Base-by-base conservation (phyloP, 2,888 invertebrate genomes). In the Latheticus oryzae region DNA sequence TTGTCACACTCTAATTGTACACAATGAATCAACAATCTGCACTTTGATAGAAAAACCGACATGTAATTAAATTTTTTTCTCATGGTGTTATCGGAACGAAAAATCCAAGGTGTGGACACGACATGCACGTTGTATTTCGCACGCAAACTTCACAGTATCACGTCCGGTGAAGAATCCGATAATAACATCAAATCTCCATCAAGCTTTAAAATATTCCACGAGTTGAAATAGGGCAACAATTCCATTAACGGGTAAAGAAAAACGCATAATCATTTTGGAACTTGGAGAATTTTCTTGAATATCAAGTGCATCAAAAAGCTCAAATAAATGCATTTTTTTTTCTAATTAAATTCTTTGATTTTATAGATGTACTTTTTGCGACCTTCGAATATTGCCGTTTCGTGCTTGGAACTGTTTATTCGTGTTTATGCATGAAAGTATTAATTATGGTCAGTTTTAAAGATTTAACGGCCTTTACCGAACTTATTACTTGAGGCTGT, bases 91-190 rank as follows among this genome's bases (percentile, higher is more conserved):
- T 50, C 50, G 7, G 33, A 43, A 26, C 8, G 21, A 23, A 35
- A 33, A 35, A 48, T 48, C 48, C 38, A 38, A 50, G 28, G 50
- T 50, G 38, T 50, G 50, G 37, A 50, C 50, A 50, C 28, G 50
- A 50, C 50, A 38, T 38, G 50, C 50, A 38, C 50, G 13, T 28
- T 24, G 12, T n/a, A n/a, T n/a, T 28, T 11, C 17, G 37, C 50
- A 50, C 50, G 50, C 50, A 30, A 50, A n/a, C 9, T 30, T 35
- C 21, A 21, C 19, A 8, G 5, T 33, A 7, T 28, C 7, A 16
- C 16, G 26, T 28, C 17, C 28, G 3, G 13, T 9, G 38, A 50
- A 50, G 37, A 38, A 17, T 26, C 11, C 38, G 50, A 50, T 50
- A 50, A 50, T 30, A 19, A 50, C 38, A 28, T 38, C 28, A 50